Evolutionary conservation across 2,113 vertebrate species (phyloP).

Genomic region (Paralichthys olivaceus): DNA sequence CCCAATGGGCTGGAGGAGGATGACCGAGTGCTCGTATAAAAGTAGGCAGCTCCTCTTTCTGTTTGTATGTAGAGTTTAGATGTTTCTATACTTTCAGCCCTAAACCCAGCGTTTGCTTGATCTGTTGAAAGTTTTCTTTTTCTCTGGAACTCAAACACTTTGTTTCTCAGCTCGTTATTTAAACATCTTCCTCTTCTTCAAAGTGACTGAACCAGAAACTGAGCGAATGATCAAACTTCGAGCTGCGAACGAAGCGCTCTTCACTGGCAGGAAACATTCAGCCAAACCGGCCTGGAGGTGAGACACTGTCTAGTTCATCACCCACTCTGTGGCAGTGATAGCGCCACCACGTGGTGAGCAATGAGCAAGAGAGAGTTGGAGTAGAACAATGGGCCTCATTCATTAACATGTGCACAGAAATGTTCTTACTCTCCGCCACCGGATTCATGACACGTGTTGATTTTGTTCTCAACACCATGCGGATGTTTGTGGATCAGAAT

Average conservation of each 20-base stretch:
- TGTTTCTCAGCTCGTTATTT: no score
- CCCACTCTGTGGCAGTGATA: background rate
- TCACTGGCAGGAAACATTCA: slow-evolving; percentile 76
- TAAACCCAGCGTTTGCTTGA: no score
- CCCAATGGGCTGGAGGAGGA: slow-evolving; percentile 78
- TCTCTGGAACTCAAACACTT: background rate
- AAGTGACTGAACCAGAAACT: slow-evolving; percentile 71
- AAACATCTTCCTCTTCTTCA: background rate
- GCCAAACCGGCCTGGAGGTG: slow-evolving; percentile 80
- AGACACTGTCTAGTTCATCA: background rate
- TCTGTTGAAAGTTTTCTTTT: no score
- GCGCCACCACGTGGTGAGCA: background rate
- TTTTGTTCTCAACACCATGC: no score
- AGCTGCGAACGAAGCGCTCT: slow-evolving; percentile 72
- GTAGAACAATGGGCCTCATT: no score
- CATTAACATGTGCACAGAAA: no score
- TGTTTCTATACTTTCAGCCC: no score
- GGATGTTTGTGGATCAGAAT: no score
- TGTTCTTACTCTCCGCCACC: no score
- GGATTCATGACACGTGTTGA: no score
- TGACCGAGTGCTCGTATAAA: slow-evolving; percentile 77
- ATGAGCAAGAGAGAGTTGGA: no score
- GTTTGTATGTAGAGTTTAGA: no score
- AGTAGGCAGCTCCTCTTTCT: slow-evolving; percentile 46
- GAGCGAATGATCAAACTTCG: slow-evolving; percentile 77